Conservation (phyloP, 2,888 invertebrate genomes). For the Mactromeris polynyma region DNA sequence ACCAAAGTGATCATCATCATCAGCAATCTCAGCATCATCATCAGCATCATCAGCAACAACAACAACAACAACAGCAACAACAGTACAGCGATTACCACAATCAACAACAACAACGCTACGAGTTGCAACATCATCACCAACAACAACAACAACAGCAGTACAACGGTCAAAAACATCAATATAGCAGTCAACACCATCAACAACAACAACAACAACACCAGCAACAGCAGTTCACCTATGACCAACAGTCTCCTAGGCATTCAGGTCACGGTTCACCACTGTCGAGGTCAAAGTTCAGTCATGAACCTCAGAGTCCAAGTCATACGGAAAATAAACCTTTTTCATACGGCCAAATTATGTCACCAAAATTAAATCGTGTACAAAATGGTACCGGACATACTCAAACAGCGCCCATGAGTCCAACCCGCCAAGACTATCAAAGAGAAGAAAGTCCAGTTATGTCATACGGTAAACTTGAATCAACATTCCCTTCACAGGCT, state of each 20-base stretch:
- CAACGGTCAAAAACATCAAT: slow-evolving; percentile 46
- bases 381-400: slow-evolving; percentile 53
- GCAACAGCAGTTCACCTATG: slow-evolving; percentile 52
- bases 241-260: slow-evolving; percentile 60
- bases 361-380: slow-evolving; percentile 55
- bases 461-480: slow-evolving; percentile 66
- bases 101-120: neutral
- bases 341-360: slow-evolving; percentile 72
- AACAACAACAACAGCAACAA: slow-evolving; percentile 40
- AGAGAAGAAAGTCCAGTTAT: slow-evolving; percentile 58
- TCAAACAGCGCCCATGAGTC: slow-evolving; percentile 26
- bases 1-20: slow-evolving; percentile 3
- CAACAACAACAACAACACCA: slow-evolving; percentile 47
- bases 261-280: slow-evolving; percentile 57
- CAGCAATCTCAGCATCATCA: slow-evolving; percentile 29
- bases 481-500: slow-evolving; percentile 64
- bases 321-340: slow-evolving; percentile 70
- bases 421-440: slow-evolving; percentile 47
- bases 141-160: slow-evolving; percentile 26
- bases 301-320: slow-evolving; percentile 67
- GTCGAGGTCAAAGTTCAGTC: slow-evolving; percentile 49
- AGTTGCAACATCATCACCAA: slow-evolving; percentile 30
- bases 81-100: neutral
- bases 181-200: neutral
- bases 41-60: slow-evolving; percentile 40